Percentiles rank a stretch among this genome's conserved stretches.
These are phyloP conservation scores for Sylvilagus bachmani DNA, from an alignment of 2,113 vertebrate species.

Conservation along the genomic window DNA sequence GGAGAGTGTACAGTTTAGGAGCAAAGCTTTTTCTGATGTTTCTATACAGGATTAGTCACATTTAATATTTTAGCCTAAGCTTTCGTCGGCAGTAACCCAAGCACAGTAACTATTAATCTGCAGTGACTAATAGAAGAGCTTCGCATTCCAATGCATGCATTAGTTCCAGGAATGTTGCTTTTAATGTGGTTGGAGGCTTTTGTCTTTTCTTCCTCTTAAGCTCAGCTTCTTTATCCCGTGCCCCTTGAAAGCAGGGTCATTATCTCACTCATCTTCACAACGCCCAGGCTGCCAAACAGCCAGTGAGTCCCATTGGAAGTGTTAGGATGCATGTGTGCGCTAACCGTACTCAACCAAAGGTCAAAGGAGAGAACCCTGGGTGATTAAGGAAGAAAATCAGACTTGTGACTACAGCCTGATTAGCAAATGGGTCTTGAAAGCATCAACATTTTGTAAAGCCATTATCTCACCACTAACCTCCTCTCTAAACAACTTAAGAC, in stretches of 20 bases:
- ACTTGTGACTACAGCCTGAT: not conserved
- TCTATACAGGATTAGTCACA: not conserved
- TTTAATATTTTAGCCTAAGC: not conserved
- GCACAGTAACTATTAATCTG: not conserved
- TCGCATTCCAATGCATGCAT: not conserved
- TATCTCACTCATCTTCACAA: slow-evolving; percentile 47
- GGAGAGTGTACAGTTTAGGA: not conserved
- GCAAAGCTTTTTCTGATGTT: not conserved
- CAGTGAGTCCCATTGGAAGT: not conserved
- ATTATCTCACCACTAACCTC: slow-evolving; percentile 49
- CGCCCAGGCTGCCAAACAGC: slow-evolving; percentile 34
- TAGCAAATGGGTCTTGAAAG: slow-evolving; percentile 40
- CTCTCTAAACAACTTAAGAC: slow-evolving; percentile 10
- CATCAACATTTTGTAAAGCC: not conserved
- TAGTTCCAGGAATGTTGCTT: slow-evolving; percentile 15
- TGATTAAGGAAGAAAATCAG: slow-evolving; percentile 22
- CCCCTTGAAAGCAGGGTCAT: slow-evolving; percentile 52
- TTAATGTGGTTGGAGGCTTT: slow-evolving; percentile 8
- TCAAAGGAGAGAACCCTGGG: not conserved
- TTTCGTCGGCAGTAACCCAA: not conserved
- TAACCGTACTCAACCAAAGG: not conserved
- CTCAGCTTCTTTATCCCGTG: not conserved
- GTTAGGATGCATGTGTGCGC: not conserved
- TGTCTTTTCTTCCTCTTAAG: slow-evolving; percentile 40
- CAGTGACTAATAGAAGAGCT: slow-evolving; percentile 1